A percentile compares a stretch with the other conserved stretches of the same genome.
phyloP scores from a whole-genome alignment of 2,888 invertebrate genomes.

The Gisinianus flammeolus region DNA sequence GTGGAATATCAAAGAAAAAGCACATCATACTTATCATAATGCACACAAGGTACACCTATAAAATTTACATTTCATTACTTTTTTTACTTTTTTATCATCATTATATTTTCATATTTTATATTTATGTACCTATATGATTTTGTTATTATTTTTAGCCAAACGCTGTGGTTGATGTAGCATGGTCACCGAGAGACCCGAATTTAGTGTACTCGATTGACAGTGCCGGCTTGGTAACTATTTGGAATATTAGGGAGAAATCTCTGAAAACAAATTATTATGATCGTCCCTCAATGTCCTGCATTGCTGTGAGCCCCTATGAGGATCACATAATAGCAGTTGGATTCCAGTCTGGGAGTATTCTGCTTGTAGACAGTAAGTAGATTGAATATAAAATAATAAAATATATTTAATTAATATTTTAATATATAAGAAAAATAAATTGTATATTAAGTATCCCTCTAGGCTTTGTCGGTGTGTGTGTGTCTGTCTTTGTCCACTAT shows the following conservation, averaged over 20 bases:
- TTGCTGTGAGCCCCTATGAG: slow-evolving; percentile 69
- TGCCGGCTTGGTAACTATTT: slow-evolving; percentile 64
- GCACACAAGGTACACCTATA: slow-evolving; percentile 44
- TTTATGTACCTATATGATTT: too few species aligned
- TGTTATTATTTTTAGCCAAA: not conserved
- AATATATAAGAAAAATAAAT: too few species aligned
- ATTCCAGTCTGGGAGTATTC: slow-evolving; percentile 65
- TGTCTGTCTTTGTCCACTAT: too few species aligned
- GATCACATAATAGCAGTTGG: slow-evolving; percentile 68
- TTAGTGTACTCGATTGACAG: slow-evolving; percentile 65
- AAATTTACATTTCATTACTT: too few species aligned
- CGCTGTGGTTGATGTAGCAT: slow-evolving; percentile 5
- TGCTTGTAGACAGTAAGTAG: slow-evolving; percentile 47
- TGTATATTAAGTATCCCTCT: too few species aligned
- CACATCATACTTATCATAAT: slow-evolving; percentile 46
- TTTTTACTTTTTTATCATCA: too few species aligned
- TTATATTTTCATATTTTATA: not conserved
- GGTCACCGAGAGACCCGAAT: slow-evolving; percentile 43
- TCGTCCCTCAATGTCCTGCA: slow-evolving; percentile 64
- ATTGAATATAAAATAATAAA: too few species aligned
- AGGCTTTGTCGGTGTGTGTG: too few species aligned
- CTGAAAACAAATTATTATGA: slow-evolving; percentile 59
- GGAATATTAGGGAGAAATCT: slow-evolving; percentile 63
- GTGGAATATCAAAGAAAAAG: slow-evolving; percentile 49
- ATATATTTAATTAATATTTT: too few species aligned